These are phyloP conservation scores for Tenthredo amoena DNA, from an alignment of 2,888 invertebrate species.

Conservation along the genomic window DNA sequence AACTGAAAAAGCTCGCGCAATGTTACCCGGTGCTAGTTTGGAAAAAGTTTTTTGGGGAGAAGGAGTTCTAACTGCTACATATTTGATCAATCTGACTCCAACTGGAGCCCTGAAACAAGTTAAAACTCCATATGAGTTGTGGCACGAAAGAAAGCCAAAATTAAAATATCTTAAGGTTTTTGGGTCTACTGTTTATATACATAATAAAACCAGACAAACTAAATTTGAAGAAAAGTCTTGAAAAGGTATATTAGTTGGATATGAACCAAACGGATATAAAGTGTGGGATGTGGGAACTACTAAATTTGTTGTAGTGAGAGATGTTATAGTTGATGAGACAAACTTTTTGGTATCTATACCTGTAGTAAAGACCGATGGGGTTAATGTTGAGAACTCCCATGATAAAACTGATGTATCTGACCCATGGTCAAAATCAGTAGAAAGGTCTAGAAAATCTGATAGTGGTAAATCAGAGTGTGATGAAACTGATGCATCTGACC, in stretches of 20 bases:
- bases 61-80: too few relatives aligned
- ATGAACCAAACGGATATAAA: conserved; percentile 71
- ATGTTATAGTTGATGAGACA: conserved; percentile 57
- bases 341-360: conserved; percentile 65
- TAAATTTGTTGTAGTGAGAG: too few relatives aligned
- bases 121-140: conserved; percentile 74
- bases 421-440: conserved; percentile 30
- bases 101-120: conserved; percentile 67
- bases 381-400: conserved; percentile 13
- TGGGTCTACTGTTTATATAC: conserved; percentile 69
- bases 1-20: conserved; percentile 57
- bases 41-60: too few relatives aligned
- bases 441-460: conserved; percentile 17
- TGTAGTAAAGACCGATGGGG: conserved; percentile 12
- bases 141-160: conserved; percentile 70
- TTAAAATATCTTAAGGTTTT: conserved; percentile 69
- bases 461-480: conserved; percentile 26
- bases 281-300: conserved; percentile 65
- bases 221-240: conserved; percentile 71
- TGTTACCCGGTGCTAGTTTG: conserved; percentile 30
- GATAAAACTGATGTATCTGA: conserved; percentile 44
- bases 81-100: conserved; percentile 60
- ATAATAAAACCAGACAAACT: conserved; percentile 66
- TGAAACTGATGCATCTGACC: conserved; percentile 50
- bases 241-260: conserved; percentile 70